phyloP scores from a whole-genome alignment of 1,140 invertebrate genomes.

The Papilio polytes region DNA sequence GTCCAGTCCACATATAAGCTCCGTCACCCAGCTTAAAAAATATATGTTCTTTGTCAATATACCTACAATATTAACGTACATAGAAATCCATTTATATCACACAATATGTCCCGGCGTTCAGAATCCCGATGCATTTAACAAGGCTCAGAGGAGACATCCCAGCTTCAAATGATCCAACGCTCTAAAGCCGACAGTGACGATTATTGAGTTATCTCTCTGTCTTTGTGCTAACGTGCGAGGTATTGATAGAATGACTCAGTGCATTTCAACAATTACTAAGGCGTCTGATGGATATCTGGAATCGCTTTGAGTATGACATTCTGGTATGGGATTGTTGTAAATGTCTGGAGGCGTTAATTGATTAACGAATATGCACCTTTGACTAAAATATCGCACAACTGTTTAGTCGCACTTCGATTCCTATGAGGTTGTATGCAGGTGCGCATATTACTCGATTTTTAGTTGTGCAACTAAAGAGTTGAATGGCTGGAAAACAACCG shows the following conservation, averaged over 20 bases:
- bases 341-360: neutral
- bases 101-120: neutral
- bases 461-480: too few relatives aligned
- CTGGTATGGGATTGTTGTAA: neutral
- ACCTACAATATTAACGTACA: too few relatives aligned
- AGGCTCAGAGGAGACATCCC: neutral
- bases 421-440: too few relatives aligned
- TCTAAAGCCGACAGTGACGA: neutral
- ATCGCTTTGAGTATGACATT: neutral
- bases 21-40: too few relatives aligned
- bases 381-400: too few relatives aligned
- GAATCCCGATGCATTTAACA: slow-evolving; percentile 11
- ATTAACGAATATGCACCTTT: neutral
- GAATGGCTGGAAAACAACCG: too few relatives aligned
- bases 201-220: slow-evolving; percentile 1
- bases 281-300: neutral
- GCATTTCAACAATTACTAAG: neutral
- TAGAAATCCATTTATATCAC: neutral
- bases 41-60: neutral
- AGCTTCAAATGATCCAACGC: neutral
- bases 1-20: too few relatives aligned
- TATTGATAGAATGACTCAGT: slow-evolving; percentile 13
- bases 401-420: too few relatives aligned
- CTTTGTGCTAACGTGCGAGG: neutral
- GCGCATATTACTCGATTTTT: too few relatives aligned